Base-by-base conservation (phyloP, 1,140 invertebrate species). In the Geopemphigus sp. region DNA sequence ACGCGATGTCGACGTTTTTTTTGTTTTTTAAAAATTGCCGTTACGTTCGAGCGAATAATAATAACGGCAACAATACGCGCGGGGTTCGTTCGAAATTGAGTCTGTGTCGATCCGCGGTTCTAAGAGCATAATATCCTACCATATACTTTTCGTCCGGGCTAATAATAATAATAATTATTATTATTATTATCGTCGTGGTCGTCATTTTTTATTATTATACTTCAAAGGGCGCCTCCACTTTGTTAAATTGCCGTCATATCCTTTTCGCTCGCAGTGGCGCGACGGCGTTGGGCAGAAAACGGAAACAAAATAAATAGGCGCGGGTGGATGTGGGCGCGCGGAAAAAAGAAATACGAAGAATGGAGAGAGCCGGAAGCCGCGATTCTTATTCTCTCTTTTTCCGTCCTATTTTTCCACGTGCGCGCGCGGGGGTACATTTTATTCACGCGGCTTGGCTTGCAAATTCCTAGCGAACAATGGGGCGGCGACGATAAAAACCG, bases 401-500 rank as follows among this genome's bases (percentile, higher is more conserved):
- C 57, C 17, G 26, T 61, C 57, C 57, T 45, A 61, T 19, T 78
- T 78, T 78, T 29, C 17, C 57, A 50, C 26, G 74, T 15, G 39
- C 22, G n/a, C n/a, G n/a, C n/a, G n/a, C n/a, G n/a, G n/a, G n/a
- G 11, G 74, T 78, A 50, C n/a, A 78, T 78, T 78, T 63, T 78
- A 78, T 78, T 78, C 74, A 63, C 63, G 56, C 8, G 39, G 74
- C 26, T 78, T 47, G 39, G 74, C 57, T 63, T 63, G 22, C 26
- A 72, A 78, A 78, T 78, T 78, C 56, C 32, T 78, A 78, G 22
- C 12, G 74, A 61, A 78, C 74, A 78, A 78, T 78, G 74, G 57
- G 39, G 32, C 61, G 29, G 47, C 57, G 74, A 61, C 39, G 56
- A 61, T 59, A 78, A 78, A n/a, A 78, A 47, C 74, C 56, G 39